Evolutionary conservation across 2,113 vertebrate genomes (phyloP).

Genomic region (Thinocorus orbignyianus): DNA sequence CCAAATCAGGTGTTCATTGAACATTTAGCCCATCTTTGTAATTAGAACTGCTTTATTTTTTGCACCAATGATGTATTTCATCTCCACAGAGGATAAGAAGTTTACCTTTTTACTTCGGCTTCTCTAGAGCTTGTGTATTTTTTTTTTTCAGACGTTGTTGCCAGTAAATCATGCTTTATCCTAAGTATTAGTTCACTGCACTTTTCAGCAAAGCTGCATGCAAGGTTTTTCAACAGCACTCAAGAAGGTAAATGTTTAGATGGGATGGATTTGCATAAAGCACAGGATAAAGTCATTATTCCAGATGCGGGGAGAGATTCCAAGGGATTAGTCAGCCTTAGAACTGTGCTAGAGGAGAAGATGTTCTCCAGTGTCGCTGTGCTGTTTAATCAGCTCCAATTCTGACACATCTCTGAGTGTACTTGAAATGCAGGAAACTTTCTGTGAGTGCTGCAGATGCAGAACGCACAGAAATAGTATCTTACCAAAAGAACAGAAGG

Average conservation of each 20-base stretch:
- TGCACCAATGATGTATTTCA: background rate
- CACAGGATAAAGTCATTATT: background rate
- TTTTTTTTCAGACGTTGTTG: background rate
- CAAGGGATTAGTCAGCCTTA: slow-evolving; percentile 45
- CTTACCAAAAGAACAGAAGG: slow-evolving; percentile 42
- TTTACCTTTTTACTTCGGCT: background rate
- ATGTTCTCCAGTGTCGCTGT: slow-evolving; percentile 24
- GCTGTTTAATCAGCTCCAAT: slow-evolving; percentile 64
- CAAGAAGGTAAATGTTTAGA: slow-evolving; percentile 10
- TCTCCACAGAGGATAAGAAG: background rate
- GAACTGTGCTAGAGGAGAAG: slow-evolving; percentile 1
- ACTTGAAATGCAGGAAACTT: slow-evolving; percentile 52
- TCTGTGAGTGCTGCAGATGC: background rate
- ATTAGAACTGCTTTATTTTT: background rate
- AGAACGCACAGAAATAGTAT: background rate
- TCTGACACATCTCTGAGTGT: slow-evolving; percentile 48
- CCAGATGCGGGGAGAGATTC: slow-evolving; percentile 14
- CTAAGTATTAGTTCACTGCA: background rate
- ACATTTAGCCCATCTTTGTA: background rate
- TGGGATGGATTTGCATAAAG: slow-evolving; percentile 17
- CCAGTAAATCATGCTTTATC: background rate
- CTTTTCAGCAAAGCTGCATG: background rate
- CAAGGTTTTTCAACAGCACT: background rate
- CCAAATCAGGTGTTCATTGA: background rate
- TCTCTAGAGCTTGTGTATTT: background rate